phyloP scores from a whole-genome alignment of 2,797 vertebrate species.

The Carapus acus region DNA sequence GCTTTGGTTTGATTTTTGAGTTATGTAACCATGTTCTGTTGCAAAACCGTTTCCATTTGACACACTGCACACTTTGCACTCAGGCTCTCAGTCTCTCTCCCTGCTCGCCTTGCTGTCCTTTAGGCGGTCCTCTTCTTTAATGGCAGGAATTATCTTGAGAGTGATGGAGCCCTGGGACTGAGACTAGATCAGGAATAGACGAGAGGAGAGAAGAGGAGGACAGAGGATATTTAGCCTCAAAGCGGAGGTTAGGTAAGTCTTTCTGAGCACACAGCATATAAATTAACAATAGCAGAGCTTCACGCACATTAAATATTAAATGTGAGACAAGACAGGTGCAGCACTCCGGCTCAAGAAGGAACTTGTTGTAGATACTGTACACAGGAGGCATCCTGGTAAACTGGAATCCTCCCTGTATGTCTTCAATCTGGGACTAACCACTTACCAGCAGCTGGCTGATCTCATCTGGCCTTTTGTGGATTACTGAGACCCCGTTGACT shows the following conservation, averaged over 20 bases:
- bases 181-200: conserved; percentile 71
- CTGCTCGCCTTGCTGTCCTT: conserved; percentile 88
- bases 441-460: conserved; percentile 95
- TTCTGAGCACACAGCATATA: background rate
- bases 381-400: too few relatives aligned
- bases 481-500: conserved; percentile 87
- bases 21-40: too few relatives aligned
- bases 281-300: background rate
- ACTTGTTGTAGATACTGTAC: too few relatives aligned
- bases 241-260: background rate
- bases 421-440: background rate
- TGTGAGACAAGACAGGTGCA: background rate
- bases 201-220: background rate
- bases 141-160: conserved; percentile 91
- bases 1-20: too few relatives aligned
- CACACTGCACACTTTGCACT: too few relatives aligned
- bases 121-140: conserved; percentile 86
- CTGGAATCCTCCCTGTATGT: too few relatives aligned
- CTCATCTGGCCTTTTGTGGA: conserved; percentile 92
- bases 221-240: conserved; percentile 10
- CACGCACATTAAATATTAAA: background rate
- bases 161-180: conserved; percentile 96
- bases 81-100: background rate
- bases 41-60: too few relatives aligned
- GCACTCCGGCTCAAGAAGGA: background rate